A percentile compares a stretch with the other conserved stretches of the same genome.
Conservation (phyloP, 2,113 vertebrate genomes). For the Anguilla japonica region DNA sequence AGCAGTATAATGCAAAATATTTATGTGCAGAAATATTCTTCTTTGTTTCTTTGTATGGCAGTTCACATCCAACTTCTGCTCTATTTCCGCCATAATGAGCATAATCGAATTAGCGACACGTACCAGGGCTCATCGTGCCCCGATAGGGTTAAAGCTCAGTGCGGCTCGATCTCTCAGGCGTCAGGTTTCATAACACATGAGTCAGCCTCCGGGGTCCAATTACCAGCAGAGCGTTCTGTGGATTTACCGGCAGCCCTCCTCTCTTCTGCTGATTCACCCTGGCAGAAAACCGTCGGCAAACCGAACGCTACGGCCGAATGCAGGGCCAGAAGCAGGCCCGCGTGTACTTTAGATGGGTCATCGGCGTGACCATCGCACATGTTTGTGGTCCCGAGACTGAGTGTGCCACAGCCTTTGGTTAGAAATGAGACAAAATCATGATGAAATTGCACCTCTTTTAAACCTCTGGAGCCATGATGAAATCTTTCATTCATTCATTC, state of each 20-base stretch:
- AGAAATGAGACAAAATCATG: not conserved
- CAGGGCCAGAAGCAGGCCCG: not conserved
- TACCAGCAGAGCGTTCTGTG: conserved; percentile 10
- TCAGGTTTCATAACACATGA: conserved; percentile 27
- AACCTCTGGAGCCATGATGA: not conserved
- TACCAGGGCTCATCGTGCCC: not conserved
- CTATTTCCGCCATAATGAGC: not conserved
- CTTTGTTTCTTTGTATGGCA: not conserved
- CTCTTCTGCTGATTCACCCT: conserved; percentile 32
- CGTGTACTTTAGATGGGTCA: not conserved
- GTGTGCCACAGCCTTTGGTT: not conserved
- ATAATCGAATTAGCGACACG: not conserved
- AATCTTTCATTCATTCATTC: not conserved
- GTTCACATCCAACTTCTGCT: not conserved
- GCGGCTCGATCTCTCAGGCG: conserved; percentile 4
- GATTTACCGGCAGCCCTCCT: conserved; percentile 31
- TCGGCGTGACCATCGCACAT: not conserved
- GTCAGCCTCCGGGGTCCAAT: not conserved
- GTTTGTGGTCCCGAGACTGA: not conserved
- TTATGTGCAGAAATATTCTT: not conserved
- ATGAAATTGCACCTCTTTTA: not conserved
- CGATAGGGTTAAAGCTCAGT: not conserved
- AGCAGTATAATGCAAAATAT: not conserved
- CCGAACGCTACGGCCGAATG: not conserved
- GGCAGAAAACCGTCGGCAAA: conserved; percentile 5